phyloP scores from a whole-genome alignment of 2,113 vertebrate species.

The Myotis brandtii region DNA sequence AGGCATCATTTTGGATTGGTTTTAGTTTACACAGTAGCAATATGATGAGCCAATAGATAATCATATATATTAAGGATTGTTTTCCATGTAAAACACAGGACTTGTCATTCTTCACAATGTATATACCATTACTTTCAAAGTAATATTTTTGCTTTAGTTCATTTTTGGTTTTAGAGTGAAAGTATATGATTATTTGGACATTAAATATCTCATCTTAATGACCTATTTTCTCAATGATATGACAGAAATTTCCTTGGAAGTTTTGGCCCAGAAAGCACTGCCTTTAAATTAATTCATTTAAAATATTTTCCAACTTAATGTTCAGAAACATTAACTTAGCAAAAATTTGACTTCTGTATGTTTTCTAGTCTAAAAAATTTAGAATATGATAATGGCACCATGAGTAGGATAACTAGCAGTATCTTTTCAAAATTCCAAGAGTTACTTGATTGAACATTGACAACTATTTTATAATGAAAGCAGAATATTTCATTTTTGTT shows the following conservation, averaged over 20 bases:
- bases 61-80: neutral
- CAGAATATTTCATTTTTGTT: neutral
- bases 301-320: neutral
- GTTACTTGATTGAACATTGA: neutral
- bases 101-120: neutral
- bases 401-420: neutral
- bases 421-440: neutral
- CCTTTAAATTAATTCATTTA: slow-evolving; percentile 11
- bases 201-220: neutral
- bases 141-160: neutral
- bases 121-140: neutral
- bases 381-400: neutral
- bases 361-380: neutral
- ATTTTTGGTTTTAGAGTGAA: neutral
- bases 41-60: neutral
- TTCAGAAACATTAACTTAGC: neutral
- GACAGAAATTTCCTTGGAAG: neutral
- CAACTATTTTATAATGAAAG: neutral
- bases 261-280: neutral
- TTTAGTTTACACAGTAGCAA: neutral
- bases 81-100: neutral
- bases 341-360: neutral
- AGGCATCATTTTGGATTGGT: too few species aligned
- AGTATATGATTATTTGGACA: neutral
- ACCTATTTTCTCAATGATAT: neutral